These are phyloP conservation scores for Ammodytes marinus DNA, from an alignment of 2,113 vertebrate genomes.

Conservation along the genomic window DNA sequence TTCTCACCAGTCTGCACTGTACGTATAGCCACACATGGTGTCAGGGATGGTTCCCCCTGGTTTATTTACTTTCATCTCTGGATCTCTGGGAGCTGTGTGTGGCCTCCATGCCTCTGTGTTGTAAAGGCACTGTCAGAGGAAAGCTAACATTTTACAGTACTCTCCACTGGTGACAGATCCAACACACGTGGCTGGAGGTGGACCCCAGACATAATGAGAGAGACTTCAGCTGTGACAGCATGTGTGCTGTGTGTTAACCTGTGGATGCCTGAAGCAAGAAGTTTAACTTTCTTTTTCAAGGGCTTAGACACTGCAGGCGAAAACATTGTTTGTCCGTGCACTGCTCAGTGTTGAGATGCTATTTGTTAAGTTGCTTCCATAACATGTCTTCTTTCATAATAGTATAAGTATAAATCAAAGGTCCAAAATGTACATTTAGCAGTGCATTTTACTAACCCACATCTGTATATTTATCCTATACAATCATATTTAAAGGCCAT, in stretches of 20 bases:
- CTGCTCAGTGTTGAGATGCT: too few relatives aligned
- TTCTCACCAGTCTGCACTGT: conserved; percentile 71
- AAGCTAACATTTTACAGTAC: conserved; percentile 84
- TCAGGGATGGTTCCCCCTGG: conserved; percentile 78
- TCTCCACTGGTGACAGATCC: conserved; percentile 76
- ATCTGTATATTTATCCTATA: too few relatives aligned
- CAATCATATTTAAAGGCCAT: too few relatives aligned
- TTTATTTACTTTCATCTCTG: conserved; percentile 91
- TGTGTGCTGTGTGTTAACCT: neutral
- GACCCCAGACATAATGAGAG: conserved; percentile 59
- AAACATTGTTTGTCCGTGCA: too few relatives aligned
- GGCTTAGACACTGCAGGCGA: too few relatives aligned
- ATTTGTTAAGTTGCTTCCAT: too few relatives aligned
- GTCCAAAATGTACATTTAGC: too few relatives aligned
- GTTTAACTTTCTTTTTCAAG: neutral
- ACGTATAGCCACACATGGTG: conserved; percentile 77
- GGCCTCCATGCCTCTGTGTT: conserved; percentile 84
- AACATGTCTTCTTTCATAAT: too few relatives aligned
- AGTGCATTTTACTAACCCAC: too few relatives aligned
- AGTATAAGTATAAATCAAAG: too few relatives aligned
- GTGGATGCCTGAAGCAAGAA: neutral
- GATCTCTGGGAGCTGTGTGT: conserved; percentile 87
- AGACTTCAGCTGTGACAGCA: conserved; percentile 11
- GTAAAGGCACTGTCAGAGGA: conserved; percentile 86
- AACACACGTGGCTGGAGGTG: conserved; percentile 47